Conservation (phyloP, 2,113 vertebrate species). For the Lethenteron reissneri region DNA sequence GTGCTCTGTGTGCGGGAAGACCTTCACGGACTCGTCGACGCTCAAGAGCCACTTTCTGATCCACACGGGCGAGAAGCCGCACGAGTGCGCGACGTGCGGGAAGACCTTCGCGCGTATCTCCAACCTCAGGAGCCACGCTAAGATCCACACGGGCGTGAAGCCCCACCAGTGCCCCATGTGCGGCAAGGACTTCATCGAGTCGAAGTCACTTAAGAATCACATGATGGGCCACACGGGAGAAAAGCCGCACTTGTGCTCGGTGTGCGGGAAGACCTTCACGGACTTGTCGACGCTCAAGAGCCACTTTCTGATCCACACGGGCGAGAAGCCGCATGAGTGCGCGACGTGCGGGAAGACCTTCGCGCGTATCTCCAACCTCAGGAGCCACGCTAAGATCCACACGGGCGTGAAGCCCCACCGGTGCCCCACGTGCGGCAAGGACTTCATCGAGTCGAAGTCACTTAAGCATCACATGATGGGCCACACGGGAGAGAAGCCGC, state of each 20-base stretch:
- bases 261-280: slow-evolving; percentile 3
- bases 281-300: background rate
- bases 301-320: background rate
- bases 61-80: background rate
- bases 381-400: slow-evolving; percentile 15
- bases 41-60: background rate
- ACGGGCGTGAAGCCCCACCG: background rate
- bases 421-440: slow-evolving; percentile 1
- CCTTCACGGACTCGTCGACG: background rate
- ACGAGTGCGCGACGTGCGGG: slow-evolving; percentile 12
- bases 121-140: slow-evolving; percentile 17
- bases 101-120: slow-evolving; percentile 19
- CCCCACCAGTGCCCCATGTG: background rate
- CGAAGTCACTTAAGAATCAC: background rate
- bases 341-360: slow-evolving; percentile 17
- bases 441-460: background rate
- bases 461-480: background rate
- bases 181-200: background rate
- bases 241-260: background rate
- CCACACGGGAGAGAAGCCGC: slow-evolving; percentile 1
- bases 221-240: slow-evolving; percentile 1
- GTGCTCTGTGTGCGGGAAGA: slow-evolving; percentile 1
- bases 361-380: slow-evolving; percentile 17
- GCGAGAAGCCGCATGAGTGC: slow-evolving; percentile 2
- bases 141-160: slow-evolving; percentile 1